phyloP scores from a whole-genome alignment of 2,797 vertebrate genomes.

The Cuculus canorus region DNA sequence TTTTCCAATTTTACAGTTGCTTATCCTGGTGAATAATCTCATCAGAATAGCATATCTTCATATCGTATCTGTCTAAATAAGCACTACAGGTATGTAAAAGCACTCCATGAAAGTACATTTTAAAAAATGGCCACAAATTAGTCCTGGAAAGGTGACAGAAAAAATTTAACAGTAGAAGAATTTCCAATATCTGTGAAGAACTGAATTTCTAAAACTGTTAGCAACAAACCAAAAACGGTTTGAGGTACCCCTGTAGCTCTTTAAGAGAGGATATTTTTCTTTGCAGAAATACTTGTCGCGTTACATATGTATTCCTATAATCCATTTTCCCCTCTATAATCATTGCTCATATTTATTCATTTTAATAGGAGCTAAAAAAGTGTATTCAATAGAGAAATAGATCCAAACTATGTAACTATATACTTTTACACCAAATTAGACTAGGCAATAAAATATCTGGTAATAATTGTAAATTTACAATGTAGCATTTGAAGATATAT shows the following conservation, averaged over 20 bases:
- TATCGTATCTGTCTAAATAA: not conserved
- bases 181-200: not conserved
- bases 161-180: not conserved
- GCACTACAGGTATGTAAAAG: not conserved
- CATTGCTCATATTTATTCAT: not conserved
- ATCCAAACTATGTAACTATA: not conserved
- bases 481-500: not conserved
- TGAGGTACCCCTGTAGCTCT: not conserved
- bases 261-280: not conserved
- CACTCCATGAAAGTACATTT: not conserved
- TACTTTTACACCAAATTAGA: not conserved
- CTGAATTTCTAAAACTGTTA: not conserved
- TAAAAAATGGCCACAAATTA: not conserved
- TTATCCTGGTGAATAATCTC: not conserved
- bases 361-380: not conserved
- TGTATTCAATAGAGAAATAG: not conserved
- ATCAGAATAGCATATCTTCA: not conserved
- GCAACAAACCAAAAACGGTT: conserved; percentile 11
- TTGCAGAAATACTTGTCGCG: not conserved
- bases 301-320: not conserved
- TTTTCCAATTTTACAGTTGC: not conserved
- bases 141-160: not conserved
- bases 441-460: not conserved
- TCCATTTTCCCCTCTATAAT: not conserved
- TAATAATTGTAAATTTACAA: not conserved